Base-by-base conservation (phyloP, 2,797 vertebrate species). In the Philypnodon macrostomus region DNA sequence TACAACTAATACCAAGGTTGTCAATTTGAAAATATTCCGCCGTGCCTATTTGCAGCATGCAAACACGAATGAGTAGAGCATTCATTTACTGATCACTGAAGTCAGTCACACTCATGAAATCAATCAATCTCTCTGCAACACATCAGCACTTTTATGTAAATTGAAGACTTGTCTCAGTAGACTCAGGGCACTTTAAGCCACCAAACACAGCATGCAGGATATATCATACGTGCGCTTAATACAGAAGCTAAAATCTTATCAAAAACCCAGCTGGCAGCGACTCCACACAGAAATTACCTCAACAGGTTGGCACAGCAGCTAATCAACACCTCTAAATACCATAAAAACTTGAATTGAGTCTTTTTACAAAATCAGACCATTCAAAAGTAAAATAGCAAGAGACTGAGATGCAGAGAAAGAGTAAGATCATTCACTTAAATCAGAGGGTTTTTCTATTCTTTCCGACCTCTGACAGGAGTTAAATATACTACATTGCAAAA, bases 261-360 rank as follows among this genome's bases (percentile, higher is more conserved):
- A 73, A 53, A 56, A 56, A 38, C 55, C 47, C 61, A 73, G 69
- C 2, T 70, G 69, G 69, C 50, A 50, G 50, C n/a, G 1, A 35
- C 42, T 38, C 46, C 19, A 36, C 55, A 37, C 11, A 47, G 48
- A 56, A 50, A 59, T 47, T 15, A 62, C 39, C 62, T 46, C 24
- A 60, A 69, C 49, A 57, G 54, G 53, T 67, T 54, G 47, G 53
- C 47, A 63, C 47, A 53, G 56, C 6, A 3, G 58, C 53, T 42
- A 45, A 66, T 62, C 47, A 29, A 17, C 40, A 34, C 10, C 33
- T 61, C 53, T 36, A 58, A 61, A 58, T 63, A 21, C 40, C 36
- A 38, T 38, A 30, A 46, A 55, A 60, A 49, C 30, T 40, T 48
- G 11, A 40, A 27, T 32, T 55, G 34, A 69, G 64, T 48, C 36